Conservation (phyloP, 2,113 vertebrate genomes). For the Chamaetylas fuelleborni region DNA sequence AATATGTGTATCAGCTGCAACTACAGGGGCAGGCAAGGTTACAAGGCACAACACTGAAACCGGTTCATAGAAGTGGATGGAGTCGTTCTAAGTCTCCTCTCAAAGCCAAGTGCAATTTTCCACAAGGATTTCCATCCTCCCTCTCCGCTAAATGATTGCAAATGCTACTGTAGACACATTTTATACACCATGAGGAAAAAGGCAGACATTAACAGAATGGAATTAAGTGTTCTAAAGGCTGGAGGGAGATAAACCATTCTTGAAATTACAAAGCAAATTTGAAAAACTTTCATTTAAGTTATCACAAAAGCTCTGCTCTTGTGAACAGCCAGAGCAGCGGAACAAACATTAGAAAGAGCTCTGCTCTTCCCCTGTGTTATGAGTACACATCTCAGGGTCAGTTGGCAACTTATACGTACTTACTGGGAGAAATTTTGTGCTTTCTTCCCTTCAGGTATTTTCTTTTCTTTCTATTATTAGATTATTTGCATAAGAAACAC, state of each 20-base stretch:
- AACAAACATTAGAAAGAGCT: not conserved
- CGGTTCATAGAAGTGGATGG: not conserved
- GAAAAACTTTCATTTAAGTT: not conserved
- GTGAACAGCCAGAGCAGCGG: not conserved
- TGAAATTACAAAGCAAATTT: not conserved
- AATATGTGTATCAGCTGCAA: not conserved
- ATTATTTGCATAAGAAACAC: not conserved
- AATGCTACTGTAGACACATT: not conserved
- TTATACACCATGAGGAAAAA: not conserved
- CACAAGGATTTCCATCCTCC: not conserved
- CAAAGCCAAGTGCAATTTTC: not conserved
- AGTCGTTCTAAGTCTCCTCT: not conserved
- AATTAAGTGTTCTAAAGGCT: not conserved
- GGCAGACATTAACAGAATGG: not conserved
- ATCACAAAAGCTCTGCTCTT: not conserved
- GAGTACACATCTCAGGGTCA: not conserved
- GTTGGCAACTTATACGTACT: not conserved
- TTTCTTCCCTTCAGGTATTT: conserved; percentile 5
- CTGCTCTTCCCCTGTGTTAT: not conserved
- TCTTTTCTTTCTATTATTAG: conserved; percentile 14
- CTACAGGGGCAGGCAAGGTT: not conserved
- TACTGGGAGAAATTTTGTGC: not conserved
- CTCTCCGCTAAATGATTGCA: not conserved
- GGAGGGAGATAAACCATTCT: not conserved
- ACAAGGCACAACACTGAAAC: not conserved